phyloP scores from a whole-genome alignment of 2,888 invertebrate genomes.

The Steinernema carpocapsae region DNA sequence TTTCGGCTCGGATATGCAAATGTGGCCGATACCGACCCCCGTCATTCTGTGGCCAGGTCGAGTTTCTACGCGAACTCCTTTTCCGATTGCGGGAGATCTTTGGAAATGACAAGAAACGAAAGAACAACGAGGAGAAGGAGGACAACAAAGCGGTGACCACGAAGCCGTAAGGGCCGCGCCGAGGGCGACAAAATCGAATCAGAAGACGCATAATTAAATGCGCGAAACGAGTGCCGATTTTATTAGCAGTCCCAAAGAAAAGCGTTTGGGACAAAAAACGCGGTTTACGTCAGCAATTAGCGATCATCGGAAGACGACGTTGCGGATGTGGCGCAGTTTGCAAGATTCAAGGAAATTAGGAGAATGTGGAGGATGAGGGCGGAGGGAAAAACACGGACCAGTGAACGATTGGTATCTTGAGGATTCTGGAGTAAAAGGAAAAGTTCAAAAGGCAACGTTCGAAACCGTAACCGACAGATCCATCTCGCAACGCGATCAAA shows the following conservation, averaged over 20 bases:
- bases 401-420: too few relatives aligned
- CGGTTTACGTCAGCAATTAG: conserved; percentile 28
- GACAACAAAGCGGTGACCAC: conserved; percentile 1
- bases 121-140: not conserved
- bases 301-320: not conserved
- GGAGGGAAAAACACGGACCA: too few relatives aligned
- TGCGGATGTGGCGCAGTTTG: not conserved
- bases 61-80: not conserved
- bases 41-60: conserved; percentile 7
- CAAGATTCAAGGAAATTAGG: too few relatives aligned
- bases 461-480: too few relatives aligned
- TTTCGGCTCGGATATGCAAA: not conserved
- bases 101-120: conserved; percentile 3
- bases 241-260: conserved; percentile 26
- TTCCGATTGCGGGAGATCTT: too few relatives aligned
- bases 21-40: not conserved
- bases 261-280: conserved; percentile 5
- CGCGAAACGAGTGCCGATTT: not conserved
- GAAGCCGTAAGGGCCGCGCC: not conserved
- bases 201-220: conserved; percentile 34
- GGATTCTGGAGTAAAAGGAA: too few relatives aligned
- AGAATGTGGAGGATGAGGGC: too few relatives aligned
- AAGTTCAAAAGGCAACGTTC: too few relatives aligned
- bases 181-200: conserved; percentile 16
- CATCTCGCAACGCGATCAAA: too few relatives aligned